Conservation (phyloP, 1,140 invertebrate species). For the Drosophila santomea region DNA sequence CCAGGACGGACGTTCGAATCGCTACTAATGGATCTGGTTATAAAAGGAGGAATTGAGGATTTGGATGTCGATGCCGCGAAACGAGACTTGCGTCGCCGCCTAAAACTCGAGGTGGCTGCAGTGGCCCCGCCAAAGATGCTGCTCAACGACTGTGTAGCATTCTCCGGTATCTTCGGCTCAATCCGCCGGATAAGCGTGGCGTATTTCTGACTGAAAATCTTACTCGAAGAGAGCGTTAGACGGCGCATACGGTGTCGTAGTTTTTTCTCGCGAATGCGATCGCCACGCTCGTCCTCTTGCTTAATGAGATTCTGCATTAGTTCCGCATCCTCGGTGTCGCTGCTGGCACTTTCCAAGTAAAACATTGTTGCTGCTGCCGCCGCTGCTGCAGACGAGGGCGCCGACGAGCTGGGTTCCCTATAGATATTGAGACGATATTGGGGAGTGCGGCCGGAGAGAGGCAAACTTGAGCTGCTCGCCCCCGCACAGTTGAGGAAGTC, state of each 20-base stretch:
- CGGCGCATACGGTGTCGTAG: constrained; percentile 86
- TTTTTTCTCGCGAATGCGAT: constrained; percentile 78
- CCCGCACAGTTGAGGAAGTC: constrained; percentile 72
- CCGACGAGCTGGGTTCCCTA: constrained; percentile 52
- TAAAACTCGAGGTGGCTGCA: constrained; percentile 9
- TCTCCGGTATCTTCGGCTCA: constrained; percentile 71
- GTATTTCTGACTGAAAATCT: constrained; percentile 86
- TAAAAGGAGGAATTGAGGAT: constrained; percentile 42
- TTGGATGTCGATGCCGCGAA: constrained; percentile 28
- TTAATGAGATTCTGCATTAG: constrained; percentile 84
- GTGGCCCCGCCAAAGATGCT: constrained; percentile 46
- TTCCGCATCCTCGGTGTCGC: constrained; percentile 70
- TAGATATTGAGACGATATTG: constrained; percentile 69
- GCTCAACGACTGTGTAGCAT: constrained; percentile 67
- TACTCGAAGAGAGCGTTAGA: constrained; percentile 86
- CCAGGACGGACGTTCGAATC: constrained; percentile 73
- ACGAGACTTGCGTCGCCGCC: constrained; percentile 56
- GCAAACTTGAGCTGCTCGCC: constrained; percentile 60
- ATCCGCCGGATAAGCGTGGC: constrained; percentile 84
- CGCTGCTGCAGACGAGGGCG: constrained; percentile 42
- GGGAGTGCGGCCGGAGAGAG: constrained; percentile 55
- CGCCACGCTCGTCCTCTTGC: constrained; percentile 86
- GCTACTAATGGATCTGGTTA: constrained; percentile 86
- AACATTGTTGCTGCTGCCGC: constrained; percentile 66
- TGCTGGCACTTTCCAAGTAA: constrained; percentile 68